A percentile compares a stretch with the other conserved stretches of the same genome.
Evolutionary conservation across 2,797 vertebrate species (phyloP).

Genomic region (Vireo griseus): DNA sequence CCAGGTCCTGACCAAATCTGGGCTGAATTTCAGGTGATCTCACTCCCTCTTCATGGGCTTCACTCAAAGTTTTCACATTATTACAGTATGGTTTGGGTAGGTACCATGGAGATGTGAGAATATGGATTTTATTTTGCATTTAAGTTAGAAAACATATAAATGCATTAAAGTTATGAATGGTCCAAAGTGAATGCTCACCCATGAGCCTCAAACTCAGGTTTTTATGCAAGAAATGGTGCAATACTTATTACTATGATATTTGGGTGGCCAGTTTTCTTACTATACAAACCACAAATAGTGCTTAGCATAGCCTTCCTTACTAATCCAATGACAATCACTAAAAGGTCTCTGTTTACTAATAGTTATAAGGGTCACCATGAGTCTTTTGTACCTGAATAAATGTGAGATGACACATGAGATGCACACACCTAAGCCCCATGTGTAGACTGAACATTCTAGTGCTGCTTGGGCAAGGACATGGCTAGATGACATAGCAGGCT

Average conservation of each 20-base stretch:
- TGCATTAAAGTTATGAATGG: neutral
- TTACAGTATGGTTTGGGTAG: neutral
- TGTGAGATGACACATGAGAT: fast-evolving
- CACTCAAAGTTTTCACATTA: neutral
- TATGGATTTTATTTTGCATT: neutral
- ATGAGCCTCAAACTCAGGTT: neutral
- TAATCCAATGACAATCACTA: neutral
- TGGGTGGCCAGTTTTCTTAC: neutral
- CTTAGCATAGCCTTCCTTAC: neutral
- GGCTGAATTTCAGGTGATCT: neutral
- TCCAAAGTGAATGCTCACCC: neutral
- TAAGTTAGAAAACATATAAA: neutral
- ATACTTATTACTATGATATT: neutral
- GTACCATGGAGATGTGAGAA: neutral
- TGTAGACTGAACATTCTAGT: neutral
- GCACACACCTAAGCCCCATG: fast-evolving
- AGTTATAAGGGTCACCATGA: neutral
- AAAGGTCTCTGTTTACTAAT: neutral
- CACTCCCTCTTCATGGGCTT: neutral
- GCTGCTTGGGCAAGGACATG: neutral
- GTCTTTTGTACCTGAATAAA: neutral
- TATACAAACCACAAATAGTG: neutral
- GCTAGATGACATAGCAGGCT: neutral
- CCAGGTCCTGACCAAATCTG: neutral
- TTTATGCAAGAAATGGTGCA: neutral